A percentile compares a stretch with the other conserved stretches of the same genome.
Evolutionary conservation across 2,888 invertebrate species (phyloP).

Genomic region (Osedax frankpressi): DNA sequence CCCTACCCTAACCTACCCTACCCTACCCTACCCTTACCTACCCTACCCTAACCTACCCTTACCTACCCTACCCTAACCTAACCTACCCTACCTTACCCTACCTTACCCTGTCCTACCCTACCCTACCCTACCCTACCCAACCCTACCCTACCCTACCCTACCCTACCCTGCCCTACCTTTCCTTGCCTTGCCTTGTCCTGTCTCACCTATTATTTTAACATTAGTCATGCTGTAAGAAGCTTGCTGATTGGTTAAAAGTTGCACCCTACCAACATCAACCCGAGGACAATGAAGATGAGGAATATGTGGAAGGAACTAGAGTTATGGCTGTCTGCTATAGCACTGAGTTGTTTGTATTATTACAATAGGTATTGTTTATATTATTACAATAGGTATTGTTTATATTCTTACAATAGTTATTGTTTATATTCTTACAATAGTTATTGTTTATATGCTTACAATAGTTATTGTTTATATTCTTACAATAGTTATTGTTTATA

Average conservation of each 20-base stretch:
- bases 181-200: not conserved
- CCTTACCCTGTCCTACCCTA: not conserved
- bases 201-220: not conserved
- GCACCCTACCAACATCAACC: slow-evolving; percentile 64
- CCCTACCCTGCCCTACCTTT: not conserved
- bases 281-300: slow-evolving; percentile 67
- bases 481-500: too few relatives aligned
- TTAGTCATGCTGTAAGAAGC: slow-evolving; percentile 64
- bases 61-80: too few relatives aligned
- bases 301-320: slow-evolving; percentile 68
- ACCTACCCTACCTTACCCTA: too few relatives aligned
- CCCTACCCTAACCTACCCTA: too few relatives aligned
- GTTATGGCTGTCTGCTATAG: slow-evolving; percentile 71
- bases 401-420: too few relatives aligned
- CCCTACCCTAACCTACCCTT: too few relatives aligned
- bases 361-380: too few relatives aligned
- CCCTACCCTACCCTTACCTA: too few relatives aligned
- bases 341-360: slow-evolving; percentile 31
- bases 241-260: slow-evolving; percentile 80
- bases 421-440: too few relatives aligned
- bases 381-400: too few relatives aligned
- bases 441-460: too few relatives aligned
- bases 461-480: too few relatives aligned
- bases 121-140: not conserved
- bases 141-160: not conserved